Evolutionary conservation across 2,797 vertebrate genomes (phyloP), one percentile per base, ranked within the genome.

Genomic region (Lutjanus campechanus): DNA sequence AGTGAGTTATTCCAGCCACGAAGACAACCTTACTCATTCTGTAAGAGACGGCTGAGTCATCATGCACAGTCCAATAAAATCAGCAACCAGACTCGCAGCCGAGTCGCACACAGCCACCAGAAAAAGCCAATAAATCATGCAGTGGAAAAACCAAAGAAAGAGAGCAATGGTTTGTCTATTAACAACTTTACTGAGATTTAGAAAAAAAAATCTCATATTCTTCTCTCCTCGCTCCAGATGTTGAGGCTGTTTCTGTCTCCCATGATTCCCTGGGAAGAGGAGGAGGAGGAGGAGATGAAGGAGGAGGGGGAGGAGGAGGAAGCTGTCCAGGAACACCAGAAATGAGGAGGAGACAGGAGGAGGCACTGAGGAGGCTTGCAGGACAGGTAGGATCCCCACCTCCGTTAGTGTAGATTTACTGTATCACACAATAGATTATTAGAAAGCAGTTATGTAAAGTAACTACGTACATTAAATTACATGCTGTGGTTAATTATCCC

Each of bases 251-350:
- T 71, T 95, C 96, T 71, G 85, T 97, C 47, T 93, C 96, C 49
- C 96, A 97, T 29, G 91, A 97, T 1, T 96, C 97, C 11, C 92
- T 97, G 87, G 90, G 88, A 55, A 62, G 76, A 86, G 97, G 97
- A 77, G 97, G 78, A 78, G 96, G 95, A 93, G 96, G 22, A 89
- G 96, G 71, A 91, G 96, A 62, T 44, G 97, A 96, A 81, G 98
- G 78, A 95, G 96, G 67, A 49, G 97, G 96, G 79, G 98, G 78
- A 95, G 96, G 67, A 4, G 97, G 96, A 54, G 97, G 97, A 77
- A 99, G 98, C 94, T 98, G 98, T 89, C 97, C 98, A 0, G 97
- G 97, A 20, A 99, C 98, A 0, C 98, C 97, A 0, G 98, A 99
- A 89, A 96, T 97, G 96, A 96, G 96, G 51, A 95, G 97, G 77